Evolutionary conservation across 1,140 invertebrate genomes (phyloP), one percentile per base, ranked within the genome.

Genomic region (Drosophila ogumai): DNA sequence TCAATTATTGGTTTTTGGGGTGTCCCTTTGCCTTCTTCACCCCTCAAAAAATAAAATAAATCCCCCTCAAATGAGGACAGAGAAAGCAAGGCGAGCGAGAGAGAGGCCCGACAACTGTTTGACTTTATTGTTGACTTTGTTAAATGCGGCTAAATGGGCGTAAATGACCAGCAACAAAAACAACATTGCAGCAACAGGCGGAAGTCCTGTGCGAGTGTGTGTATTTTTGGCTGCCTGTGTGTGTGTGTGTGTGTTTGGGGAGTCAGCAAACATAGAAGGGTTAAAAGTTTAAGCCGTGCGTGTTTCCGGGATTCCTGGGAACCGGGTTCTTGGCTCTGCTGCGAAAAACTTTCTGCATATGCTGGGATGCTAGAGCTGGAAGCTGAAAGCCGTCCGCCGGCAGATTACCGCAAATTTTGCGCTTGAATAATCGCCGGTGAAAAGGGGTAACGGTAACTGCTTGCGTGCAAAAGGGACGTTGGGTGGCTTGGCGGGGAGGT

Each of bases 91-190:
- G 7, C 38, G 25, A 15, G 6, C 17, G 58, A 32, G n/a, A n/a
- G 25, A 15, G 31, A 28, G 49, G 32, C 38, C 28, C 66, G 55
- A 65, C 44, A 13, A 50, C 32, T 90, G 87, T 90, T 79, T 78
- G 77, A 90, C 81, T 88, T 88, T 81, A 81, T 88, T 90, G 84
- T 88, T 88, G 84, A 88, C 85, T 90, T 90, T 84, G 77, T 84
- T 81, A 90, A 88, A 88, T 88, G 84, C 68, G 77, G 84, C 84
- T 88, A 88, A 88, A 88, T 90, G 85, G 85, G 73, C 81, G 85
- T 85, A 81, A 88, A 90, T 88, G 85, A 90, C 85, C 85, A 75
- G 76, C 60, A 82, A 75, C 66, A 82, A 58, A 47, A 75, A 77
- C 58, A 31, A 38, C 46, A 34, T 31, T 19, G 36, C 55, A 78